A percentile compares a stretch with the other conserved stretches of the same genome.
Conservation (phyloP, 2,797 vertebrate genomes). For the Sebastes kiyomatsui region DNA sequence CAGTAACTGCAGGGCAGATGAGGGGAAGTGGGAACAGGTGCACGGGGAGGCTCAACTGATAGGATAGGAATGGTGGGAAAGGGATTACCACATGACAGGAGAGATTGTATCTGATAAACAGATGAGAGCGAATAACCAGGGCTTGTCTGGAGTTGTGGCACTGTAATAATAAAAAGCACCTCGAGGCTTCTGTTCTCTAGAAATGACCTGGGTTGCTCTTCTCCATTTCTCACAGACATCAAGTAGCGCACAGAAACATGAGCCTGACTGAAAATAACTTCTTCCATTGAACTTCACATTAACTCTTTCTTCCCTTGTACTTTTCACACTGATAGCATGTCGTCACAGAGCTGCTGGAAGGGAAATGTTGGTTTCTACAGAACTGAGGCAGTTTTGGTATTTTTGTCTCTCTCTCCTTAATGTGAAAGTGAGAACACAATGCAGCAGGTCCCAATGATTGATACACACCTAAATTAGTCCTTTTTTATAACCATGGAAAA, state of each 20-base stretch:
- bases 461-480: background rate
- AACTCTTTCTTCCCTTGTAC: background rate
- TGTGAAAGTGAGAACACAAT: background rate
- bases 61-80: background rate
- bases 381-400: background rate
- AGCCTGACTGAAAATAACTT: background rate
- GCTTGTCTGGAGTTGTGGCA: no score
- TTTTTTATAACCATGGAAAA: background rate
- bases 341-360: background rate
- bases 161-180: background rate
- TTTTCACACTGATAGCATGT: background rate
- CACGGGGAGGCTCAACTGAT: background rate
- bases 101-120: no score
- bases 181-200: background rate
- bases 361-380: background rate
- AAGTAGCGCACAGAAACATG: background rate
- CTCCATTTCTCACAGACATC: background rate
- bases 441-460: background rate
- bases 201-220: background rate
- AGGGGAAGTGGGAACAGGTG: background rate
- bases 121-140: no score
- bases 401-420: background rate
- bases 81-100: background rate
- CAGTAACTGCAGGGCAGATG: no score
- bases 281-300: background rate